phyloP scores from a whole-genome alignment of 2,797 vertebrate genomes.

The Myiothlypis coronata region DNA sequence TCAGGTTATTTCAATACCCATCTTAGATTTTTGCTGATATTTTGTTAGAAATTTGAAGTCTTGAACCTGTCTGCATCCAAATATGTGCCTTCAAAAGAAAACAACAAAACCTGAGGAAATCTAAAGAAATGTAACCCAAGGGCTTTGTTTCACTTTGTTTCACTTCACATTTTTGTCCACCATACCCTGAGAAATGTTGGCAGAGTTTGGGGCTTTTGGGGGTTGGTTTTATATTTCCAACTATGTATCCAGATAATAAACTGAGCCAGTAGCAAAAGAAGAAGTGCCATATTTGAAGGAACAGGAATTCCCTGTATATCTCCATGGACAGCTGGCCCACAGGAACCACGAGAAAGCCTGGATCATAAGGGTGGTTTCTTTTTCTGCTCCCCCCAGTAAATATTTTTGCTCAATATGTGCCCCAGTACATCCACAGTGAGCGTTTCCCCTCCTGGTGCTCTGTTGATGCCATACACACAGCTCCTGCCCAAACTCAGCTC shows the following conservation, averaged over 20 bases:
- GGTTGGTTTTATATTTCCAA: neutral
- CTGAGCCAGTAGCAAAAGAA: neutral
- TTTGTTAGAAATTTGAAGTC: neutral
- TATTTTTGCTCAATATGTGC: neutral
- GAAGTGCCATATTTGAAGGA: neutral
- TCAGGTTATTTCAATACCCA: neutral
- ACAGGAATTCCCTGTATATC: neutral
- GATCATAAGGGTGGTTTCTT: neutral
- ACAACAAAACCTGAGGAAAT: neutral
- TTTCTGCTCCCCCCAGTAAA: neutral
- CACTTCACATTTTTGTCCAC: neutral
- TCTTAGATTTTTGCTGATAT: neutral
- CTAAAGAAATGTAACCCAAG: neutral
- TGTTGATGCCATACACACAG: rapidly evolving
- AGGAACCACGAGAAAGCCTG: neutral
- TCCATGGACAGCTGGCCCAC: neutral
- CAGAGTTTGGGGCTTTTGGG: neutral
- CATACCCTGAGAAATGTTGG: neutral
- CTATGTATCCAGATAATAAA: neutral
- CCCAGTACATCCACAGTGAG: neutral
- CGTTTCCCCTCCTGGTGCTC: neutral
- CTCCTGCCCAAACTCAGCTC: neutral
- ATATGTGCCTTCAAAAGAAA: neutral
- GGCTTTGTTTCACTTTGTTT: neutral
- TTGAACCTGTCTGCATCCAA: neutral